Evolutionary conservation across 2,797 vertebrate genomes (phyloP).

Genomic region (Eremophila alpestris): DNA sequence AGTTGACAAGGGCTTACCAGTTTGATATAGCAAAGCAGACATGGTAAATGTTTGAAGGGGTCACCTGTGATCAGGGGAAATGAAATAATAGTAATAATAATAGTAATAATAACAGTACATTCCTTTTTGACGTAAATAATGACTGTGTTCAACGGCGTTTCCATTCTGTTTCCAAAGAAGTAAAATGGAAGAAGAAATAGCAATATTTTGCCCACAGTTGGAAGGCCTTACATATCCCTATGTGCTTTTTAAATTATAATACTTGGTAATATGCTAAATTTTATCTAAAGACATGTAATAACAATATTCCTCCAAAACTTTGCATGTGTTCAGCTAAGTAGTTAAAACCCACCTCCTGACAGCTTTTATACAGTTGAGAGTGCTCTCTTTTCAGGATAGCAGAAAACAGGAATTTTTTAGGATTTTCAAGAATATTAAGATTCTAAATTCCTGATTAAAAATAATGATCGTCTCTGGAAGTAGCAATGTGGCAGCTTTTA

Average conservation of each 20-base stretch:
- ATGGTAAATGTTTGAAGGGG: constrained; percentile 81
- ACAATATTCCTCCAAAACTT: background rate
- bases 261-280: background rate
- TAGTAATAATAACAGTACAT: background rate
- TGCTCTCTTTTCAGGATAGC: background rate
- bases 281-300: background rate
- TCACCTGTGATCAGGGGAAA: background rate
- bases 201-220: background rate
- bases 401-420: background rate
- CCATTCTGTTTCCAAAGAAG: background rate
- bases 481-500: background rate
- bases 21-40: constrained; percentile 96
- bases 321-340: background rate
- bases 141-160: background rate
- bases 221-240: background rate
- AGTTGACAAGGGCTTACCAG: constrained; percentile 95
- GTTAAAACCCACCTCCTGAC: background rate
- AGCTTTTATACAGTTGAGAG: background rate
- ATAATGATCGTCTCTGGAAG: background rate
- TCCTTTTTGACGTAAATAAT: background rate
- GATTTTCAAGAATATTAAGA: background rate
- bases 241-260: background rate
- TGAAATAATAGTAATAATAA: background rate
- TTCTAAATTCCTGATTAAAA: background rate
- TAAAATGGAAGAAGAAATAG: background rate